Percentiles rank a stretch among this genome's conserved stretches.
Evolutionary conservation across 92 coral and sea anemone genomes (phyloP).

Genomic region (Pocillopora grandis): DNA sequence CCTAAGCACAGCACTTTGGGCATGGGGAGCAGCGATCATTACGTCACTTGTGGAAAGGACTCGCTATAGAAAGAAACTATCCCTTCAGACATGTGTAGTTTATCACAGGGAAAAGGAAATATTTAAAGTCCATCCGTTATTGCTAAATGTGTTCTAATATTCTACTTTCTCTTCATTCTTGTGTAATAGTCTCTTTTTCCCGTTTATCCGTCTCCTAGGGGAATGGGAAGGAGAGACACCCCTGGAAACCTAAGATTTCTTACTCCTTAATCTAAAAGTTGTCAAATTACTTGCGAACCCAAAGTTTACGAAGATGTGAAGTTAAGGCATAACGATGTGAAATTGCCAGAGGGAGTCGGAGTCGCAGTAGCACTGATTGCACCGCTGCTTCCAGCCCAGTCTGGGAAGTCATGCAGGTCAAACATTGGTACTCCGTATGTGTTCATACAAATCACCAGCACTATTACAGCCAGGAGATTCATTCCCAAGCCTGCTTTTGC

Average conservation of each 20-base stretch:
- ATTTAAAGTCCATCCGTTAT: too few relatives aligned
- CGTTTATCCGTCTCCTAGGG: too few relatives aligned
- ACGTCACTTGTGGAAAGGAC: too few relatives aligned
- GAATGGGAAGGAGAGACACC: too few relatives aligned
- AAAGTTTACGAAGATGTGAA: slow-evolving; percentile 26
- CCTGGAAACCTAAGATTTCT: background rate
- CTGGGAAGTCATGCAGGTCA: slow-evolving; percentile 75
- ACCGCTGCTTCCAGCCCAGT: slow-evolving; percentile 55
- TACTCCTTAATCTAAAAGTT: background rate
- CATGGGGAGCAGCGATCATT: too few relatives aligned
- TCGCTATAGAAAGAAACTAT: too few relatives aligned
- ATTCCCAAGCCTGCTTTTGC: slow-evolving; percentile 87
- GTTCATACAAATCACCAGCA: slow-evolving; percentile 78
- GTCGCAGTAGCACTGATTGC: background rate
- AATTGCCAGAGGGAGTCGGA: slow-evolving; percentile 16
- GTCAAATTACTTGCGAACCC: background rate
- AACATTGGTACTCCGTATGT: slow-evolving; percentile 69
- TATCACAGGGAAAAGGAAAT: too few relatives aligned
- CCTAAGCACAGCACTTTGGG: too few relatives aligned
- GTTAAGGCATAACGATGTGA: slow-evolving; percentile 46
- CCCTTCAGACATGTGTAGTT: too few relatives aligned
- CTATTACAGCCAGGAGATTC: slow-evolving; percentile 71
- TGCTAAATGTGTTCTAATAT: too few relatives aligned
- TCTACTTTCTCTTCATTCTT: too few relatives aligned
- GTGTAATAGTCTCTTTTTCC: too few relatives aligned